Evolutionary conservation across 2,888 invertebrate species (phyloP).

Genomic region (Pandemis corylana): DNA sequence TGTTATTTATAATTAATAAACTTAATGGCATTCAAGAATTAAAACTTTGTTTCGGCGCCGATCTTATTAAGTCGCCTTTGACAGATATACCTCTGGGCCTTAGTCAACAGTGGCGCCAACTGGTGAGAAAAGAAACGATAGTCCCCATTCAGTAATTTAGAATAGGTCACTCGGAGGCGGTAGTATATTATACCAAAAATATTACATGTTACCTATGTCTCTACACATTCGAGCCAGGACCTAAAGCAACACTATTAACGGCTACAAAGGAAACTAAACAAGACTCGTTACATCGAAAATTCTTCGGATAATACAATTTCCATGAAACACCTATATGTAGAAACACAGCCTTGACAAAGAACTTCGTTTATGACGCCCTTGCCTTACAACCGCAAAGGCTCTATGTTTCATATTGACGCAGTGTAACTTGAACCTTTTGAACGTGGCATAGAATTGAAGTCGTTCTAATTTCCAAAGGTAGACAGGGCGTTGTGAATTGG

Average conservation of each 20-base stretch:
- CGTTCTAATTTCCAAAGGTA: not conserved
- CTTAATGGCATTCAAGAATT: too few species aligned
- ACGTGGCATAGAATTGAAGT: not conserved
- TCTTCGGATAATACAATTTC: slow-evolving; percentile 10
- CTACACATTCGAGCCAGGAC: not conserved
- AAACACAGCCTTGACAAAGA: slow-evolving; percentile 55
- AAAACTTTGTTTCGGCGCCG: too few species aligned
- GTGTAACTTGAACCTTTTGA: not conserved
- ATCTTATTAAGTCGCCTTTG: too few species aligned
- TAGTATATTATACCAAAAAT: not conserved
- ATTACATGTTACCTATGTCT: not conserved
- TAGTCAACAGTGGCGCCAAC: too few species aligned
- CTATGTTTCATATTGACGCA: not conserved
- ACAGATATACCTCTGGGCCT: too few species aligned
- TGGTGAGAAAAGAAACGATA: too few species aligned
- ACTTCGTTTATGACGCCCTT: slow-evolving; percentile 50
- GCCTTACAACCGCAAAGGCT: not conserved
- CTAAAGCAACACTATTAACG: slow-evolving; percentile 6
- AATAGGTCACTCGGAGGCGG: too few species aligned
- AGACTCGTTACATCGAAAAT: slow-evolving; percentile 5
- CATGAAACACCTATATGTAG: slow-evolving; percentile 44
- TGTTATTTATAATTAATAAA: too few species aligned
- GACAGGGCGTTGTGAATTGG: not conserved
- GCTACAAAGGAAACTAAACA: slow-evolving; percentile 11
- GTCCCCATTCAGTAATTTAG: too few species aligned